Evolutionary conservation across 1,140 invertebrate genomes (phyloP), one percentile per base, ranked within the genome.

Genomic region (Harlomillsia oculata): DNA sequence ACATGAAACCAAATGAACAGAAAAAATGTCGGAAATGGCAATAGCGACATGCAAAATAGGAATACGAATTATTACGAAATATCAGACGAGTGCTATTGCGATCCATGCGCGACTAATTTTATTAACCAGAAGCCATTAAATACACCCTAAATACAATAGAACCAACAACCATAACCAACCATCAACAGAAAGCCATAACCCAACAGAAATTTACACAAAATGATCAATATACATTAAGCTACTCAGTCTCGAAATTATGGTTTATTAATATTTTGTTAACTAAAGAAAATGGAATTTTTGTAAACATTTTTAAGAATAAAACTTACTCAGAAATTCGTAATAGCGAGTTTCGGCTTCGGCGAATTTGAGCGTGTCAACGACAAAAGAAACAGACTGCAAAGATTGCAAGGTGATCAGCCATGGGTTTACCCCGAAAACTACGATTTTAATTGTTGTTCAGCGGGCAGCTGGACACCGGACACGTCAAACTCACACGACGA

Each of bases 281-380:
- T 6, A 41, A 13, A 13, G 11, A 43, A 43, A 11, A 43, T 6
- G 26, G 11, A 20, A 28, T 11, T 11, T 11, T 25, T 5, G 11
- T 8, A 9, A 9, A 20, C 5, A 20, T 13, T 13, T 41, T 11
- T 26, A 9, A 26, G 5, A 26, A n/a, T 5, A 39, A 36, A 46
- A 52, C 62, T 64, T 62, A 62, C 61, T 62, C 16, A 64, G 44
- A 45, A 30, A 46, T 52, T 64, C 56, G 21, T 57, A 52, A 43
- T 58, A 62, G 25, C 39, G 30, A 14, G 44, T 56, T 44, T 61
- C 65, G 28, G 62, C 60, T 53, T 61, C 56, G n/a, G 56, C 62
- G 39, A 49, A 62, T 29, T 62, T 66, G 14, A 66, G 32, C 30
- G 51, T 41, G 20, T 66, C 62, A 25, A 62, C 53, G 23, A 56